Evolutionary conservation across 2,888 invertebrate genomes (phyloP), one percentile per base, ranked within the genome.

Genomic region (Loripinus fragilis): DNA sequence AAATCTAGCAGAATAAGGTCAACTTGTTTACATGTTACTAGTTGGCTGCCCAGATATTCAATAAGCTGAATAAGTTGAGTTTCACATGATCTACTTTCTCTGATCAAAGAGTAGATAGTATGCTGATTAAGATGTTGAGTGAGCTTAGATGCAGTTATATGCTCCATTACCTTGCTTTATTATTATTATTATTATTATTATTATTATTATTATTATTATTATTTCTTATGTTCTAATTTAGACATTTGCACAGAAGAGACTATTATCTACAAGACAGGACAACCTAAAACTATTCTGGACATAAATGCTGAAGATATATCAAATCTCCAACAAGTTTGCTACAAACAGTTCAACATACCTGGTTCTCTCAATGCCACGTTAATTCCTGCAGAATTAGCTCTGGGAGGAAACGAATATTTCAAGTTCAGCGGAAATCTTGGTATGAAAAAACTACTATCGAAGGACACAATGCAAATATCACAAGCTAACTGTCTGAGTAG

Each of bases 321-420:
- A 55, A 55, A 15, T 8, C 55, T 55, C 5, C 55, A 23, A 25
- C 28, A 23, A 23, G 28, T 28, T 28, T 55, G 55, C 25, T 55
- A 25, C 55, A 55, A 55, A 25, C 55, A 55, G 15, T 28, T 55
- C 28, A 55, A 55, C 25, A 55, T 55, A 2, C 12, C 28, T 28
- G 55, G 55, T 2, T 10, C 55, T 25, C 25, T 55, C 2, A 55
- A 23, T 10, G n/a, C 23, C 5, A 55, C 10, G 25, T 15, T 55
- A 25, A 8, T 28, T 15, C 7, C 25, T 15, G 55, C 2, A 17
- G 28, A 55, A 28, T 8, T 55, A 55, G 23, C 25, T 2, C 25
- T 25, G 2, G 28, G 55, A n/a, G 55, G 55, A n/a, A 55, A 55
- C 28, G 25, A 55, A 25, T 55, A 55, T 55, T 55, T 55, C 23